Conservation (phyloP, 2,797 vertebrate genomes). For the Zonotrichia albicollis region DNA sequence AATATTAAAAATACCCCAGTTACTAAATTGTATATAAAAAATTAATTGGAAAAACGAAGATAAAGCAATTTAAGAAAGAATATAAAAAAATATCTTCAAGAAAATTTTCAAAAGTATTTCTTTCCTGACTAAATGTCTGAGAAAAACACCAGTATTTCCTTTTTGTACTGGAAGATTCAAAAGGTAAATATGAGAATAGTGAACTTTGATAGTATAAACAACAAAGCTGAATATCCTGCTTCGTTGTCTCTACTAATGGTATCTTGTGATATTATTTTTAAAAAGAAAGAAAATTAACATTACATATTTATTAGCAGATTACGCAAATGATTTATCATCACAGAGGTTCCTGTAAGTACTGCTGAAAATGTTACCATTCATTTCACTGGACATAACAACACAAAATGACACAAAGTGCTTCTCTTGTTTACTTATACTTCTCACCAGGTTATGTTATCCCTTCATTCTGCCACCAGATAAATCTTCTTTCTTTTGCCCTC, state of each 20-base stretch:
- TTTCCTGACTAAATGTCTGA: background rate
- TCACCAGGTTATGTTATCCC: background rate
- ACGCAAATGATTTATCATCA: background rate
- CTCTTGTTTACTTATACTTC: constrained; percentile 8
- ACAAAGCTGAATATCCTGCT: background rate
- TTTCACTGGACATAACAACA: background rate
- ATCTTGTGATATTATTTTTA: background rate
- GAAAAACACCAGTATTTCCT: background rate
- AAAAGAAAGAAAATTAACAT: background rate
- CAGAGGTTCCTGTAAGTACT: background rate
- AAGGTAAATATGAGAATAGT: background rate
- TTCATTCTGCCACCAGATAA: background rate
- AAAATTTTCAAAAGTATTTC: background rate
- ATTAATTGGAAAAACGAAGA: background rate
- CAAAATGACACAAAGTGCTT: background rate
- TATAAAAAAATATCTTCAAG: background rate
- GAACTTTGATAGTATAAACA: background rate
- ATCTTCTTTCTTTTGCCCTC: background rate
- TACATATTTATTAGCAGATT: constrained; percentile 4
- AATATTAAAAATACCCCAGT: background rate
- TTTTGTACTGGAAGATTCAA: background rate
- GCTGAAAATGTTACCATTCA: background rate
- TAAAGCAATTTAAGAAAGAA: background rate
- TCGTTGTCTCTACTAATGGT: background rate
- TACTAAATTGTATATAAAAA: background rate